These are phyloP conservation scores for Endotricha flammealis DNA, from an alignment of 2,888 invertebrate species.

Conservation along the genomic window DNA sequence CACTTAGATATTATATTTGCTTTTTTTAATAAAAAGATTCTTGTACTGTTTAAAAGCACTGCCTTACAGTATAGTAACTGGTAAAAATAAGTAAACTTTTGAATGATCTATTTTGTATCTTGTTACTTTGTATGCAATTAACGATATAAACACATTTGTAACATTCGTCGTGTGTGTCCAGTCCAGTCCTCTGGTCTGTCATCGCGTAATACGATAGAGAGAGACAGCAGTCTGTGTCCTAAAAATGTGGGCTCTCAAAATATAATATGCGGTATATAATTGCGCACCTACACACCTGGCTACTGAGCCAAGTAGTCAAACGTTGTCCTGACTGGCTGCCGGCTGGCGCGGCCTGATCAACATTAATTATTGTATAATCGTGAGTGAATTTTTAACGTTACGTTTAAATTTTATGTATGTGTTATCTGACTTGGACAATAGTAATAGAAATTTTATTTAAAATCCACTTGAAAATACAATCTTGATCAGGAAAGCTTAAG, in stretches of 20 bases:
- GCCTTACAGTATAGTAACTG: too few relatives aligned
- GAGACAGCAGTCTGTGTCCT: constrained; percentile 39
- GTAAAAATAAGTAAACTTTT: too few relatives aligned
- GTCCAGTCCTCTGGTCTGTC: constrained; percentile 20
- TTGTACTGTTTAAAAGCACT: too few relatives aligned
- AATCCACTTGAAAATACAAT: too few relatives aligned
- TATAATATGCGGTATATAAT: constrained; percentile 62
- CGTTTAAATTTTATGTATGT: constrained; percentile 13
- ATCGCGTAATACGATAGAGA: constrained; percentile 28
- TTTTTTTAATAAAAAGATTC: too few relatives aligned
- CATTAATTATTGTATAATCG: constrained; percentile 34
- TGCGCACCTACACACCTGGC: constrained; percentile 55
- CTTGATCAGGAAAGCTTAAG: too few relatives aligned
- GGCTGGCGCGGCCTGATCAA: constrained; percentile 38
- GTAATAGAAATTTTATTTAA: too few relatives aligned
- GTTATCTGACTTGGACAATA: too few relatives aligned
- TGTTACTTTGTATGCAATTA: too few relatives aligned
- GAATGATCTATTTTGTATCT: too few relatives aligned
- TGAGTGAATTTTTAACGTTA: constrained; percentile 40
- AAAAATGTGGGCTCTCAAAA: constrained; percentile 58
- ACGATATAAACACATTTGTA: too few relatives aligned
- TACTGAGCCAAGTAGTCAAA: constrained; percentile 47
- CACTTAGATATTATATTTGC: too few relatives aligned
- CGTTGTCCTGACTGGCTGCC: constrained; percentile 43
- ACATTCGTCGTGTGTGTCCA: constrained; percentile 20